A percentile compares a stretch with the other conserved stretches of the same genome.
Evolutionary conservation across 2,797 vertebrate genomes (phyloP).

Genomic region (Coilia nasus): DNA sequence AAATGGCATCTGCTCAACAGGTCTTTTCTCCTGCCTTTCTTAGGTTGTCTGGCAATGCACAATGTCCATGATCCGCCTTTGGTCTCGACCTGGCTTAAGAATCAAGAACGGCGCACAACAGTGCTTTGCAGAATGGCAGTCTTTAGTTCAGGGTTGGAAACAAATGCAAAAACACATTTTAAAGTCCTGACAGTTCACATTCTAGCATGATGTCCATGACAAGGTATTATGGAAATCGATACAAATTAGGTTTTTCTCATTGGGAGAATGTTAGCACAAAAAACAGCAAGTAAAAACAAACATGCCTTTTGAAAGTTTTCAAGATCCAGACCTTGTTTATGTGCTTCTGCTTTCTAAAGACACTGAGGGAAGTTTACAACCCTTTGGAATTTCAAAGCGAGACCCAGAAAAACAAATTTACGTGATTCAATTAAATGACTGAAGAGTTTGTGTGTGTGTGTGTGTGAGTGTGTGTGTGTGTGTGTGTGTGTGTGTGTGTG

Average conservation of each 20-base stretch:
- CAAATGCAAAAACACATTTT: not conserved
- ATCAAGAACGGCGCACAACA: not conserved
- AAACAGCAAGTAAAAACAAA: not conserved
- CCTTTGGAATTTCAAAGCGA: not conserved
- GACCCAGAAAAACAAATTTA: conserved; percentile 21
- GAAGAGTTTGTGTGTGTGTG: not conserved
- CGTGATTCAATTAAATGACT: conserved; percentile 23
- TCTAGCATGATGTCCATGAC: no score
- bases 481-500: not conserved
- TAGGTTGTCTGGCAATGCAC: conserved; percentile 57
- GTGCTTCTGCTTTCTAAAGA: not conserved
- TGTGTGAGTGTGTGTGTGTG: not conserved
- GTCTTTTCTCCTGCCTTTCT: conserved; percentile 28
- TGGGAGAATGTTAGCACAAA: not conserved
- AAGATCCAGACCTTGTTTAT: not conserved
- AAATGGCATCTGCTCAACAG: conserved; percentile 31
- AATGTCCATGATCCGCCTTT: conserved; percentile 47
- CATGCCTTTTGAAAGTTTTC: not conserved
- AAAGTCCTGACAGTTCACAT: no score
- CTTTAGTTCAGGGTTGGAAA: not conserved
- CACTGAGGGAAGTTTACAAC: not conserved
- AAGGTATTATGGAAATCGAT: not conserved
- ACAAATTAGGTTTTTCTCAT: not conserved
- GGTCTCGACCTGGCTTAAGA: conserved; percentile 34
- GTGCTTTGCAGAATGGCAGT: not conserved